Evolutionary conservation across 2,888 invertebrate genomes (phyloP), one percentile per base, ranked within the genome.

Genomic region (Caenorhabditis doughertyi): DNA sequence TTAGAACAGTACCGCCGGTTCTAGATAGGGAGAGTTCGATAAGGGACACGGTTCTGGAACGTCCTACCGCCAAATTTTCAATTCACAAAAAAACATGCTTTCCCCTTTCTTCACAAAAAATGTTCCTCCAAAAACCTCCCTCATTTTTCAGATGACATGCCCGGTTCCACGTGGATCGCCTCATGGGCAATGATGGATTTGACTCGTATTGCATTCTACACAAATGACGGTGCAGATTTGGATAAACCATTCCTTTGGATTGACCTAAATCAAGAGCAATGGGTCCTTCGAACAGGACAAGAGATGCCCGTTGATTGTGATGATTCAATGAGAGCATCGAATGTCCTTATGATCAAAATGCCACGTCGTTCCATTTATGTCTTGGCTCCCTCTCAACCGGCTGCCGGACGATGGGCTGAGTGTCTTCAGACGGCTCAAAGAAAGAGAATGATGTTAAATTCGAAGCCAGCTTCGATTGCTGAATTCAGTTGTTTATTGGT

Each of bases 291-390:
- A 13, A 83, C 83, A 1, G 86, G 83, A 27, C 73, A 76, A 23
- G 79, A 81, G 27, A 79, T 82, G 71, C 86, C 86, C 1, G 29
- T 77, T 9, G 76, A 80, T 8, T 82, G 74, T 47, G 81, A 86
- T n/a, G 68, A 76, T 29, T 58, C 70, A 23, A 73, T 67, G 62
- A 56, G 72, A 32, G 81, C 76, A 16, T 56, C 47, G 42, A 85
- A 87, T 62, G 71, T 89, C 9, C 83, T 90, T 47, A 87, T 87
- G 79, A 82, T 90, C 53, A 90, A 90, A 76, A 81, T 90, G 77
- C 84, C 84, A 18, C 72, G 86, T n/a, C 23, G 68, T 13, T 70
- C 35, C 60, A 25, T 87, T 16, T 87, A 79, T 55, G 67, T 85
- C 18, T 58, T 87, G 8, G 85, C 87, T 0, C 80, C 84, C 1